These are phyloP conservation scores for Silurus aristotelis DNA, from an alignment of 2,797 vertebrate species.

Conservation along the genomic window DNA sequence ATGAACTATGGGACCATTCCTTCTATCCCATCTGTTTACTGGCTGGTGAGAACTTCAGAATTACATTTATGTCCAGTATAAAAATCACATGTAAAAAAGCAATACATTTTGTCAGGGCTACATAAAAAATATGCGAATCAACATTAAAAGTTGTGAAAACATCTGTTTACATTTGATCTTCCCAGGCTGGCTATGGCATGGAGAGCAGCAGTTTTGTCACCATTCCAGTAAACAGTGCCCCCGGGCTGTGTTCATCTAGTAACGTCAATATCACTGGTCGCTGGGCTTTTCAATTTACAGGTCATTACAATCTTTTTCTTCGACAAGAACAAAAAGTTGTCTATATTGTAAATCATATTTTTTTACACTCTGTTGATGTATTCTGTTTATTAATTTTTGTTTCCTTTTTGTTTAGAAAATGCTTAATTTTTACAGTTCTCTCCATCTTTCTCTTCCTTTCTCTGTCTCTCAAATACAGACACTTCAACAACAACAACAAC, in stretches of 20 bases:
- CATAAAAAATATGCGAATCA: too few relatives aligned
- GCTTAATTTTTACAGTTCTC: too few relatives aligned
- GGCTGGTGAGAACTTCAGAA: background rate
- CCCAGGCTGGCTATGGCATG: background rate
- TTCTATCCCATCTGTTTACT: background rate
- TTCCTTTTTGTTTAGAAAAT: too few relatives aligned
- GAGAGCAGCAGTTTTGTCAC: background rate
- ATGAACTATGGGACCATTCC: conserved; percentile 12
- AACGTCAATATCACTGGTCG: conserved; percentile 2
- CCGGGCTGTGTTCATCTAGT: background rate
- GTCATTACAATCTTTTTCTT: background rate
- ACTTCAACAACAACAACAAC: too few relatives aligned
- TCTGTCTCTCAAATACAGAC: too few relatives aligned
- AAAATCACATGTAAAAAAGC: background rate
- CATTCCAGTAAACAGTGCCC: background rate
- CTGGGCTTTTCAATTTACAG: background rate
- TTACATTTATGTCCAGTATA: background rate
- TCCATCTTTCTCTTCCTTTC: too few relatives aligned
- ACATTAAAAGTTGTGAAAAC: too few relatives aligned
- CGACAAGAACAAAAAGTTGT: background rate
- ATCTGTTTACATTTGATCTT: too few relatives aligned
- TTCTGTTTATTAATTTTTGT: too few relatives aligned
- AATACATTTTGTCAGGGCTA: too few relatives aligned
- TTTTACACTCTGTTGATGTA: too few relatives aligned
- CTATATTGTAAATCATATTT: background rate